A percentile compares a stretch with the other conserved stretches of the same genome.
These are phyloP conservation scores for Meda fulgida DNA, from an alignment of 2,797 vertebrate species.

Conservation along the genomic window DNA sequence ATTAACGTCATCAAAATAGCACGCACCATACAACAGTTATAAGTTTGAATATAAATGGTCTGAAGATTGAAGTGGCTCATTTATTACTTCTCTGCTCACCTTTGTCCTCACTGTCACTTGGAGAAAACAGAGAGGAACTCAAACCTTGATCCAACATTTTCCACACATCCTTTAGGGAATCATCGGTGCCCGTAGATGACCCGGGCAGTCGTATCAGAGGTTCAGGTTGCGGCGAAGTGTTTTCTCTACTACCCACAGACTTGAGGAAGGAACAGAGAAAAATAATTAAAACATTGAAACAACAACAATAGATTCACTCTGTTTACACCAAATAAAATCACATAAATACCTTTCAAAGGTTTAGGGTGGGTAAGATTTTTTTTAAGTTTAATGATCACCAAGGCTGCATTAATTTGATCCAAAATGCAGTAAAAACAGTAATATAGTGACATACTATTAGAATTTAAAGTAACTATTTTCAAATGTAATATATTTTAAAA, in stretches of 20 bases:
- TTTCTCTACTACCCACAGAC: slow-evolving; percentile 67
- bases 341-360: background rate
- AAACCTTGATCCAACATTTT: slow-evolving; percentile 78
- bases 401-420: background rate
- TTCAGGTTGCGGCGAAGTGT: slow-evolving; percentile 60
- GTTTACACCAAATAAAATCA: background rate
- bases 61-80: background rate
- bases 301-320: background rate
- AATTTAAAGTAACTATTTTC: background rate
- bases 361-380: background rate
- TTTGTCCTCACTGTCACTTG: slow-evolving; percentile 62
- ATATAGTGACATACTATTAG: background rate
- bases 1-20: background rate
- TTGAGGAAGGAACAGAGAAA: slow-evolving; percentile 43
- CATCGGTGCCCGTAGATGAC: slow-evolving; percentile 69
- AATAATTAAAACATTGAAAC: background rate
- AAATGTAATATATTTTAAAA: background rate
- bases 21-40: background rate
- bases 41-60: background rate
- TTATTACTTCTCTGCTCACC: slow-evolving; percentile 61
- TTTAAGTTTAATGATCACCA: background rate
- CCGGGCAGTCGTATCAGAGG: slow-evolving; percentile 11
- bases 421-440: background rate
- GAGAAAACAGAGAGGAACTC: slow-evolving; percentile 72
- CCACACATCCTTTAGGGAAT: slow-evolving; percentile 82